Evolutionary conservation across 2,113 vertebrate genomes (phyloP).

Genomic region (Boleophthalmus pectinirostris): DNA sequence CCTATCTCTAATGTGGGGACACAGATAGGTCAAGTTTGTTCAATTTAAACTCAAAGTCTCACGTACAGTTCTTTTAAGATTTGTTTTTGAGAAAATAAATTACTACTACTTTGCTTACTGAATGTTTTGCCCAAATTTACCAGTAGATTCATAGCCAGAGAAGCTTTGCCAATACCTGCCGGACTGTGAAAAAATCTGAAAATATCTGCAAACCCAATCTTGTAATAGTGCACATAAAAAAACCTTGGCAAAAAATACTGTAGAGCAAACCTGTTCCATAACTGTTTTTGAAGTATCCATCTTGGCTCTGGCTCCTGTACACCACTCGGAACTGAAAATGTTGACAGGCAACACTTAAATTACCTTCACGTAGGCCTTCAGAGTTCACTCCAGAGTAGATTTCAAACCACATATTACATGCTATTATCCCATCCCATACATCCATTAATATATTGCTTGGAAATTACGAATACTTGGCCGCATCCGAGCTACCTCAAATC

Average conservation of each 20-base stretch:
- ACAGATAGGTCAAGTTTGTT: too few relatives aligned
- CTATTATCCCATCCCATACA: constrained; percentile 27
- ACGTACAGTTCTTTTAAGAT: background rate
- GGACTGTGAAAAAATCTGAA: background rate
- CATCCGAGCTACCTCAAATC: constrained; percentile 62
- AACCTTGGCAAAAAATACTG: background rate
- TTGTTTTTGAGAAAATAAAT: background rate
- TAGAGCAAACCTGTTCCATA: constrained; percentile 7
- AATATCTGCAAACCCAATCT: constrained; percentile 7
- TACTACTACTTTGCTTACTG: background rate
- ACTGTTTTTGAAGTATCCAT: constrained; percentile 11
- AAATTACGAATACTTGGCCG: constrained; percentile 22
- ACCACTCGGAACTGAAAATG: background rate
- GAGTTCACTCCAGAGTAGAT: constrained; percentile 19
- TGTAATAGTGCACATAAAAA: constrained; percentile 2
- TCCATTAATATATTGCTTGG: constrained; percentile 45
- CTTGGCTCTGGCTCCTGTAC: background rate
- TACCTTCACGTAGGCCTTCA: constrained; percentile 28
- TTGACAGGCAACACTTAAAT: constrained; percentile 14
- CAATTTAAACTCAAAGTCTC: too few relatives aligned
- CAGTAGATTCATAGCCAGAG: background rate
- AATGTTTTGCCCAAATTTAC: too few relatives aligned
- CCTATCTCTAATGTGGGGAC: too few relatives aligned
- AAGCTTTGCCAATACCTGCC: background rate
- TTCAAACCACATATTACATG: background rate